phyloP scores from a whole-genome alignment of 1,140 invertebrate species.

The Chrysopa pallens region DNA sequence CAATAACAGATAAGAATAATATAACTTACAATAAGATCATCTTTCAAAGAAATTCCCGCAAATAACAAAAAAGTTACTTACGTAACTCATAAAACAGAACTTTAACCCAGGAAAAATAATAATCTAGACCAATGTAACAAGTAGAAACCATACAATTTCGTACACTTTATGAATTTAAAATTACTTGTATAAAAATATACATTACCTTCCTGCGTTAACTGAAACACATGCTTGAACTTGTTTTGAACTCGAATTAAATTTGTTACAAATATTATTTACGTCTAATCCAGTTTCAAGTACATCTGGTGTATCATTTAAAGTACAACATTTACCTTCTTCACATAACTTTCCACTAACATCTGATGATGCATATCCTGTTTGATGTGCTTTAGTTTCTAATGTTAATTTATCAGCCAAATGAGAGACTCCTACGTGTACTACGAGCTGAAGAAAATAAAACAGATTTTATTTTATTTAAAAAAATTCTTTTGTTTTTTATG shows the following conservation, averaged over 20 bases:
- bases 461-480: constrained; percentile 5
- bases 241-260: constrained; percentile 4
- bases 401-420: constrained; percentile 27
- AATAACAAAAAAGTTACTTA: too few species aligned
- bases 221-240: constrained; percentile 19
- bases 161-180: too few species aligned
- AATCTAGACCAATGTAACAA: too few species aligned
- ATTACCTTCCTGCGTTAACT: constrained; percentile 23
- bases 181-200: too few species aligned
- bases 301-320: constrained; percentile 16
- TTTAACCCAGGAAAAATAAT: too few species aligned
- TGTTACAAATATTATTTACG: not conserved
- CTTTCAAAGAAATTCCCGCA: too few species aligned
- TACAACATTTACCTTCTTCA: constrained; percentile 18
- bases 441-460: constrained; percentile 29
- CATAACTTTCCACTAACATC: constrained; percentile 27
- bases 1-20: too few species aligned
- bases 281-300: constrained; percentile 23
- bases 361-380: constrained; percentile 28
- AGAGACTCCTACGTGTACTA: constrained; percentile 48
- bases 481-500: not conserved
- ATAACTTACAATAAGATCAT: too few species aligned
- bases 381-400: constrained; percentile 35
- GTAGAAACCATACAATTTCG: too few species aligned
- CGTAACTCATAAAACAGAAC: too few species aligned